Evolutionary conservation across 2,888 invertebrate species (phyloP).

Genomic region (Mimas tiliae): DNA sequence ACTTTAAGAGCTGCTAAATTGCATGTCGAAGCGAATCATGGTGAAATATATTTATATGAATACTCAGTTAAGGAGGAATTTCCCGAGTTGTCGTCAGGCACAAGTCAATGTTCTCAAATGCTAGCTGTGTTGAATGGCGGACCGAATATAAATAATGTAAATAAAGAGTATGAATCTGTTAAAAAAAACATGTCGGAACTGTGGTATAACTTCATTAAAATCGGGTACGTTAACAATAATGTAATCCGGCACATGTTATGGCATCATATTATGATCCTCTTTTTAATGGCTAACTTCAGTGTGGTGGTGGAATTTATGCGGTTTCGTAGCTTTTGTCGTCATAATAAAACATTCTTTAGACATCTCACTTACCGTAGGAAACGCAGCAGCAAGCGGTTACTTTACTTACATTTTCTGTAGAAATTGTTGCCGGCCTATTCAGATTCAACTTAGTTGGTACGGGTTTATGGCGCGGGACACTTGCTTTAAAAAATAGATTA

Average conservation of each 20-base stretch:
- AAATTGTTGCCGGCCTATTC: no score
- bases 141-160: constrained; percentile 30
- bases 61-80: constrained; percentile 39
- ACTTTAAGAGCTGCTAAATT: constrained; percentile 46
- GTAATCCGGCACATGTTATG: not conserved
- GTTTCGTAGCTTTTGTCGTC: no score
- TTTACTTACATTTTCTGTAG: no score
- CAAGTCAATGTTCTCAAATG: constrained; percentile 52
- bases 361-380: no score
- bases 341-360: no score
- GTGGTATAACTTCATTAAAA: constrained; percentile 56
- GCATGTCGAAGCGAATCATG: constrained; percentile 51
- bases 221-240: constrained; percentile 43
- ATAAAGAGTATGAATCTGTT: constrained; percentile 43
- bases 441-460: no score
- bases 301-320: no score
- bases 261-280: not conserved
- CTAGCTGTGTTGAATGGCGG: constrained; percentile 40
- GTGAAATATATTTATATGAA: constrained; percentile 58
- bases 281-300: not conserved
- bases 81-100: constrained; percentile 36
- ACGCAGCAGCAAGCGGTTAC: no score
- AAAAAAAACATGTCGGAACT: constrained; percentile 46
- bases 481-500: no score
- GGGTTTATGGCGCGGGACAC: no score